Conservation (phyloP, 2,797 vertebrate species). For the Paedocypris micromegethes region DNA sequence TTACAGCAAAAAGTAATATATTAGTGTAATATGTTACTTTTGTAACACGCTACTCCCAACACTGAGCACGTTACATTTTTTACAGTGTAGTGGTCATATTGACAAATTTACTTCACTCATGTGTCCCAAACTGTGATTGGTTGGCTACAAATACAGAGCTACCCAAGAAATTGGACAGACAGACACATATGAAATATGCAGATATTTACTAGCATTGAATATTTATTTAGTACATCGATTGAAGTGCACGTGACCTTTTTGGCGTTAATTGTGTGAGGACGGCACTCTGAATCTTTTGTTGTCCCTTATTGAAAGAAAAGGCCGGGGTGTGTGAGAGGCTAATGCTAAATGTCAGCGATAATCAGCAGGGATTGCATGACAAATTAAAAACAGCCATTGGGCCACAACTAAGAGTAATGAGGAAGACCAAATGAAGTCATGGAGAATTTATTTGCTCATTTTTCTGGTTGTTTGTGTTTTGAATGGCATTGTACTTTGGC, state of each 20-base stretch:
- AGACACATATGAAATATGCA: too few species aligned
- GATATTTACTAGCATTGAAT: not conserved
- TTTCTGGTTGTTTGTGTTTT: constrained; percentile 1
- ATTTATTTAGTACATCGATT: constrained; percentile 6
- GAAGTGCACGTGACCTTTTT: constrained; percentile 28
- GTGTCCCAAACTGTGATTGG: too few species aligned
- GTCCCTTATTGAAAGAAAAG: constrained; percentile 18
- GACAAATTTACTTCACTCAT: too few species aligned
- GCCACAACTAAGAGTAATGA: constrained; percentile 2
- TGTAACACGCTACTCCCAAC: too few species aligned
- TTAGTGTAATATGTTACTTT: too few species aligned
- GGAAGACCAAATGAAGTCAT: not conserved
- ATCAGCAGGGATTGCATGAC: constrained; percentile 31
- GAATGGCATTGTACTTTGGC: not conserved
- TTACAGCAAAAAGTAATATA: too few species aligned
- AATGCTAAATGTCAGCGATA: constrained; percentile 34
- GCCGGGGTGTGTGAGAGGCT: not conserved
- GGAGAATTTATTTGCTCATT: constrained; percentile 2
- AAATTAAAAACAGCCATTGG: constrained; percentile 11
- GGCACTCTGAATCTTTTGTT: constrained; percentile 8
- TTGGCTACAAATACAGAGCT: too few species aligned
- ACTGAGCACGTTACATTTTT: too few species aligned
- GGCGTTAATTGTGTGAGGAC: constrained; percentile 12
- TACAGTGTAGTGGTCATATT: too few species aligned
- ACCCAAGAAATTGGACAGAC: too few species aligned